A percentile compares a stretch with the other conserved stretches of the same genome.
Evolutionary conservation across 2,113 vertebrate species (phyloP).

Genomic region (Saguinus imperator): DNA sequence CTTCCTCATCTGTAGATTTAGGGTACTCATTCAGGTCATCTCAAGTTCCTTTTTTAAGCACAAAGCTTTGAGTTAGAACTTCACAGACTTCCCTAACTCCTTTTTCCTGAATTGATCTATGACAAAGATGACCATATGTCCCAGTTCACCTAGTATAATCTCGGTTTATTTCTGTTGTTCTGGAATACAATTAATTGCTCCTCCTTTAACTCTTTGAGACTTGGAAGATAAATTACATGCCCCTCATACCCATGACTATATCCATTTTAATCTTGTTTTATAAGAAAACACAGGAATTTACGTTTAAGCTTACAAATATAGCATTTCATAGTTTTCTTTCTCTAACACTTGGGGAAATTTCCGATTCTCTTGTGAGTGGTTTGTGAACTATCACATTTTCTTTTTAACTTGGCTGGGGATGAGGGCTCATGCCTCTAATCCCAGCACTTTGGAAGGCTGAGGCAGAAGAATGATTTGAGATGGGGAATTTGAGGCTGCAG

Average conservation of each 20-base stretch:
- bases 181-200: not conserved
- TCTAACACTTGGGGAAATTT: constrained; percentile 11
- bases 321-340: not conserved
- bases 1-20: not conserved
- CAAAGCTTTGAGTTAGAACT: not conserved
- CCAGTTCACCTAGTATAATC: not conserved
- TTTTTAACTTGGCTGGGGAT: too few species aligned
- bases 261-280: not conserved
- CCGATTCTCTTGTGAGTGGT: not conserved
- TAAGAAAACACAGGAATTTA: not conserved
- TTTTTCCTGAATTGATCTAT: not conserved
- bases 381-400: not conserved
- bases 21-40: not conserved
- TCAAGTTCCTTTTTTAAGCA: not conserved
- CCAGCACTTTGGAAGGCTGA: too few species aligned
- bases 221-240: not conserved
- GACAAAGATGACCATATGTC: not conserved
- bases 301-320: constrained; percentile 14
- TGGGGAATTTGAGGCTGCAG: too few species aligned
- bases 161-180: not conserved
- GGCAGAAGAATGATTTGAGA: too few species aligned
- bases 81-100: not conserved
- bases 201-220: not conserved
- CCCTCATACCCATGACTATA: not conserved
- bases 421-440: too few species aligned